Evolutionary conservation across 2,113 vertebrate genomes (phyloP), one percentile per base, ranked within the genome.

Genomic region (Illadopsis cleaveri): DNA sequence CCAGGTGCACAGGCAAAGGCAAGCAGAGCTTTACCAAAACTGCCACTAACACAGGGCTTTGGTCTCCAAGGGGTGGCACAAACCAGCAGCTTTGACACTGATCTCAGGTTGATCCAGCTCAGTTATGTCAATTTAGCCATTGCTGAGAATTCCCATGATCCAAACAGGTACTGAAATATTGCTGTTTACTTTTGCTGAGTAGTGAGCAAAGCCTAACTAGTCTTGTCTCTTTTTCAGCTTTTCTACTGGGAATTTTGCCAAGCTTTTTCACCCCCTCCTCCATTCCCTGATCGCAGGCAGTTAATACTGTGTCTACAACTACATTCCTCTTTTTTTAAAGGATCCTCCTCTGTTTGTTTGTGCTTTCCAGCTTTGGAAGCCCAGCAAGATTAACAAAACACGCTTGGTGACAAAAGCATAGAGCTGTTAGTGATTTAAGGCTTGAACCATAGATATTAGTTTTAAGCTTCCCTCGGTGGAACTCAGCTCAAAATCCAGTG

Each of bases 201-300:
- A 86, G 87, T 62, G 77, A 92, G 91, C 72, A 53, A 92, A 91
- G 47, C 37, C 81, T 83, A 90, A 62, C 76, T 64, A 65, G 60
- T 82, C 62, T 51, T 66, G 42, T 68, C 90, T 79, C 78, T 78
- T 78, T 92, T 88, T 91, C 87, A 94, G 35, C 62, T 64, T 65
- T 83, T 75, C 85, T 83, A 20, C 81, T 82, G 84, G 93, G 94
- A 96, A 40, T 76, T 80, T 35, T 10, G 82, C 94, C 92, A 96
- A 64, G 47, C 28, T 69, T 75, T 51, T 77, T 69, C 81, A 62
- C 75, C 73, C 56, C 48, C 61, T 90, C 70, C 68, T 94, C 80
- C 76, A 70, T 83, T 57, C 72, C 57, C 60, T 72, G 88, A 84
- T 95, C 87, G 91, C 90, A 68, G 79, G 83, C 90, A 95, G 91